Evolutionary conservation across 2,797 vertebrate species (phyloP), one percentile per base, ranked within the genome.

Genomic region (Poecilia wingei): DNA sequence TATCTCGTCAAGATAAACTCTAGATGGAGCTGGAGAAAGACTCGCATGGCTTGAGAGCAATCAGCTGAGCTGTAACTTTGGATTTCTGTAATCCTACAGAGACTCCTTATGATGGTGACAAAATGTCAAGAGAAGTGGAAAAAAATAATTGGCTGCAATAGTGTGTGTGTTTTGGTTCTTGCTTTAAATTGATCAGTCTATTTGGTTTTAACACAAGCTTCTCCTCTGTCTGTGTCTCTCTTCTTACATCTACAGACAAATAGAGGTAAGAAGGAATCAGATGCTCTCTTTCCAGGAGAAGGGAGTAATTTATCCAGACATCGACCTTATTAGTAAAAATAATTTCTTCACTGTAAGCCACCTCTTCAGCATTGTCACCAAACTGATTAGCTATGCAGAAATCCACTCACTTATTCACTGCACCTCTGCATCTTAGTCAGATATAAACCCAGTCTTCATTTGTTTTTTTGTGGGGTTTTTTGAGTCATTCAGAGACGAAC

Each of bases 121-220:
- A 88, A 86, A 91, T 86, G 86, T 91, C 88, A 89, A 84, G 76
- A 45, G 0, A 77, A 78, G 55, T n/a, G 3, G 75, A 78, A 77
- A 78, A 75, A 79, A 85, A 87, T 76, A 81, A 79, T 74, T 59
- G 74, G 43, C 75, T 80, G 77, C 61, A 80, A 55, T n/a, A 71
- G 71, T 41, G 39, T 41, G 4, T 47, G 47, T 82, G 80, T 77
- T 46, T 80, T 16, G 4, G 43, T 25, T 47, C 59, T 71, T 55
- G 47, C 57, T 57, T 83, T 78, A 46, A 78, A 76, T 79, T 80
- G 77, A 74, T 66, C 75, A 46, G 45, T 80, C 64, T 46, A 14
- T 70, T 83, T 57, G 78, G 3, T 79, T 46, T 85, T 75, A 61
- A 36, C 36, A 45, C 57, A 25, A 81, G 57, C 31, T 33, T 46